Evolutionary conservation across 2,113 vertebrate genomes (phyloP).

Genomic region (Lanius collurio): DNA sequence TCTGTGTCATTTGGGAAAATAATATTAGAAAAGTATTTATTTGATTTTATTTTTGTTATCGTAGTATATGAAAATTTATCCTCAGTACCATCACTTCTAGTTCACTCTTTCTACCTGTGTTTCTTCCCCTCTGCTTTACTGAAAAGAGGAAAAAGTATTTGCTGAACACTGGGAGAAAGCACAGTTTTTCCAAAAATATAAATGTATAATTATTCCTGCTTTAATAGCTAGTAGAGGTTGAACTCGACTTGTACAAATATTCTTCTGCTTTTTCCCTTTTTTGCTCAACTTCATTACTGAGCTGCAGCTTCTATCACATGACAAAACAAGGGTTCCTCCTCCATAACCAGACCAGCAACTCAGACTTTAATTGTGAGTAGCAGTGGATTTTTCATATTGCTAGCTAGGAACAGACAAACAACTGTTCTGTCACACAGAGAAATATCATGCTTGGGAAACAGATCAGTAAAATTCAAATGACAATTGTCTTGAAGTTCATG

Average conservation of each 20-base stretch:
- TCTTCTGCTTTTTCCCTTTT: neutral
- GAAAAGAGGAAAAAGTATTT: neutral
- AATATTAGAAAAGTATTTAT: neutral
- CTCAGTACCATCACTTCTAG: neutral
- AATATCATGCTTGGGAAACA: neutral
- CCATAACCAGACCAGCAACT: neutral
- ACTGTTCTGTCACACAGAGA: neutral
- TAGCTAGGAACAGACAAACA: neutral
- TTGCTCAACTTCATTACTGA: neutral
- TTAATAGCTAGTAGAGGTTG: neutral
- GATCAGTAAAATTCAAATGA: neutral
- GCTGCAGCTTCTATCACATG: neutral
- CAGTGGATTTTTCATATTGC: neutral
- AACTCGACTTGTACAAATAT: neutral
- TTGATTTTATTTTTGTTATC: neutral
- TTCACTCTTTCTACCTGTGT: neutral
- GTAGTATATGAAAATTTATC: neutral
- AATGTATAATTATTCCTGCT: neutral
- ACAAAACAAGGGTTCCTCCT: neutral
- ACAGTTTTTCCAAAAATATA: neutral
- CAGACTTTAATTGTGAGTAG: neutral
- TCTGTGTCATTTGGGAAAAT: neutral
- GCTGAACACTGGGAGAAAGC: neutral
- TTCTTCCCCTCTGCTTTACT: neutral
- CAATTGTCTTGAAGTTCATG: neutral